Conservation (phyloP, 2,797 vertebrate genomes). For the Parauchenoglanis punctatus region DNA sequence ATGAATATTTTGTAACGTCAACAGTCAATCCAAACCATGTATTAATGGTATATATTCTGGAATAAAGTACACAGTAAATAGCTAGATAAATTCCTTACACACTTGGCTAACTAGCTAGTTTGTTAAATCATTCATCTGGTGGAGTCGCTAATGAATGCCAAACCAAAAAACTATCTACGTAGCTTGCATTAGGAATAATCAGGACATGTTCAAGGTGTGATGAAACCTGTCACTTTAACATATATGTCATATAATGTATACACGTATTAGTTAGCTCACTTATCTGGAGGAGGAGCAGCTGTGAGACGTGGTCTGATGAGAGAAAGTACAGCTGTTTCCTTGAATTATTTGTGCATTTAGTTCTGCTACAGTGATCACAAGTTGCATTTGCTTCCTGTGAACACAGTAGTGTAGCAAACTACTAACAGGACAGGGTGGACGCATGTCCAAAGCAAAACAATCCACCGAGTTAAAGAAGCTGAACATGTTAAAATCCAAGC, state of each 20-base stretch:
- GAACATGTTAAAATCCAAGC: too few species aligned
- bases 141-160: not conserved
- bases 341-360: not conserved
- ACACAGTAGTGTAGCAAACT: too few species aligned
- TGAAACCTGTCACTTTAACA: not conserved
- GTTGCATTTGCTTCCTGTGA: not conserved
- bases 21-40: not conserved
- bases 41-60: not conserved
- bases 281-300: not conserved
- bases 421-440: too few species aligned
- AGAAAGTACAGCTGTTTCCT: not conserved
- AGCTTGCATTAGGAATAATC: not conserved
- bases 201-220: not conserved
- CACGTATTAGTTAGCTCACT: not conserved
- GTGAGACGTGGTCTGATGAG: not conserved
- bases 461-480: too few species aligned
- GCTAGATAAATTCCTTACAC: not conserved
- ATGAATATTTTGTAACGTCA: not conserved
- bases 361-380: not conserved
- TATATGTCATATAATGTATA: not conserved
- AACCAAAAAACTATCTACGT: not conserved
- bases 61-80: not conserved
- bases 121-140: not conserved
- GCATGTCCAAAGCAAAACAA: too few species aligned
- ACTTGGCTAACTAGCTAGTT: not conserved